Base-by-base conservation (phyloP, 1,140 invertebrate species). In the Drosophila auraria region DNA sequence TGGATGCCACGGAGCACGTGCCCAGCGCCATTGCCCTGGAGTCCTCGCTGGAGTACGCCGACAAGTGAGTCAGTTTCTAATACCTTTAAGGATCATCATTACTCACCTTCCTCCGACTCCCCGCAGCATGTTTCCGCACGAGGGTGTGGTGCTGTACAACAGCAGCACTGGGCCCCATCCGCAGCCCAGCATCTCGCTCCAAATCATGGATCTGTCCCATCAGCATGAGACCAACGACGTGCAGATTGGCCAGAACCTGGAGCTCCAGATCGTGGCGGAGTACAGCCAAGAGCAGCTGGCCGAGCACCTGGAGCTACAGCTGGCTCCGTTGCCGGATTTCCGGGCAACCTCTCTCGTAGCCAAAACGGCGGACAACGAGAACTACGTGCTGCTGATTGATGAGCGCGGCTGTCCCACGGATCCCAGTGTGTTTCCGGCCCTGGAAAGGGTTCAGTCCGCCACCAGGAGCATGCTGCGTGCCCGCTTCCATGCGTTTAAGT, bases 351-450 rank as follows among this genome's bases (percentile, higher is more conserved):
- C 91, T 11, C 45, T 93, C 42, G 80, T 91, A 30, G 94, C 94
- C 44, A 94, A 94, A 91, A 93, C 94, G 0, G 87, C 93, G 64
- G 92, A 93, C 70, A 92, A 92, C 36, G 80, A 93, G 47, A 92
- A 94, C 72, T 93, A 92, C 11, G 93, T 96, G 8, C 83, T 95
- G 45, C 78, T 95, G 3, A 91, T 95, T 23, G 95, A 96, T 66
- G 94, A 94, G 56, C 92, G 92, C 36, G 95, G 95, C n/a, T 96
- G 95, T 87, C 94, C 95, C 15, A 95, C 95, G 0, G 95, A 94
- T 79, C 65, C 92, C 5, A 93, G 93, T 36, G 93, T 94, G 25
- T 94, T 94, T 54, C 94, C 94, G 11, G 78, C 83, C 0, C 50
- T 92, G 36, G 80, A 87, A 30, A 93, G 94, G 74, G 60, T 91